phyloP scores from a whole-genome alignment of 2,797 vertebrate species.

The Octomys mimax region DNA sequence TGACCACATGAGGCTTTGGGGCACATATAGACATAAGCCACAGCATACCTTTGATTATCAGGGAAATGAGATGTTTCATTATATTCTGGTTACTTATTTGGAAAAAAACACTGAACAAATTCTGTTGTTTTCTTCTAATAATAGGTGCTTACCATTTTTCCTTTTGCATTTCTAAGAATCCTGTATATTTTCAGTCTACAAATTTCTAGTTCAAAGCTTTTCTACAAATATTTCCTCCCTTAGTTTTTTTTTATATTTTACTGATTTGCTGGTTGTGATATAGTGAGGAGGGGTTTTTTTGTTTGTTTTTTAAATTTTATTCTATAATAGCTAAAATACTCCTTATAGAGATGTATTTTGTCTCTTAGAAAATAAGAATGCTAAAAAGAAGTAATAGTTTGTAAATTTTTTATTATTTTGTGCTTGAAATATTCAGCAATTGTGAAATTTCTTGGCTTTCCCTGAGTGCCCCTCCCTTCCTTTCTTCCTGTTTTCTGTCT shows the following conservation, averaged over 20 bases:
- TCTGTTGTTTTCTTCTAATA: background rate
- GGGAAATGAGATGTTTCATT: conserved; percentile 6
- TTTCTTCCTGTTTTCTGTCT: background rate
- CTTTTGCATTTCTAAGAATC: background rate
- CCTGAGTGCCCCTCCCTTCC: background rate
- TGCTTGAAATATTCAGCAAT: background rate
- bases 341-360: background rate
- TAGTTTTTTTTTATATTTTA: background rate
- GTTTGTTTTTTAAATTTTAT: background rate
- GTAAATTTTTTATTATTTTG: background rate
- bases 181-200: background rate
- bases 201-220: background rate
- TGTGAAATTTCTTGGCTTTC: background rate
- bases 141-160: background rate
- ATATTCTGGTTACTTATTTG: background rate
- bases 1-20: background rate
- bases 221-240: background rate
- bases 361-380: background rate
- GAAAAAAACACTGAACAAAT: background rate
- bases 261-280: background rate
- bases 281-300: background rate
- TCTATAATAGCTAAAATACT: background rate
- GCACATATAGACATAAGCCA: background rate
- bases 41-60: background rate
- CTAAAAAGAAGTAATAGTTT: conserved; percentile 3